Evolutionary conservation across 2,113 vertebrate genomes (phyloP).

Genomic region (Pitta sordida): DNA sequence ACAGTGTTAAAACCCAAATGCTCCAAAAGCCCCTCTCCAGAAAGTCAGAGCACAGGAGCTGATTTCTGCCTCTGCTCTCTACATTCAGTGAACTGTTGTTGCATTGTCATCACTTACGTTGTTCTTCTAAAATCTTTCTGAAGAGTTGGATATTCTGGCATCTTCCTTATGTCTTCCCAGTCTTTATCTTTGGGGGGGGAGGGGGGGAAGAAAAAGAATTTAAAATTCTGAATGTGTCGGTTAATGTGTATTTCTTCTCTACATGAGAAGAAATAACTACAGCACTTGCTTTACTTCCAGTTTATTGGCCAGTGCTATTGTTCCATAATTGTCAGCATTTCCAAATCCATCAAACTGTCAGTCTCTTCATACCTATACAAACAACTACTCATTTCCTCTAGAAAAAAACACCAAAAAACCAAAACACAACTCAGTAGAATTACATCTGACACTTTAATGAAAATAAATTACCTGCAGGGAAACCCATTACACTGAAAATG

Average conservation of each 20-base stretch:
- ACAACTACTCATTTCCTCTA: neutral
- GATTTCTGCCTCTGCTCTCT: neutral
- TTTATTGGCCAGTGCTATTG: neutral
- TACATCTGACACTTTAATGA: neutral
- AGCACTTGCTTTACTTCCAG: neutral
- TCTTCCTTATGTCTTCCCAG: constrained; percentile 98
- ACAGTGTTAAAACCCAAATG: neutral
- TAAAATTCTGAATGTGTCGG: neutral
- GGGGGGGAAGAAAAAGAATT: neutral
- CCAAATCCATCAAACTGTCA: constrained; percentile 14
- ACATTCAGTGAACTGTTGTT: neutral
- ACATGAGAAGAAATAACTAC: neutral
- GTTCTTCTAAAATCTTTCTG: constrained; percentile 98
- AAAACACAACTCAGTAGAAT: neutral
- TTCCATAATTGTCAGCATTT: neutral
- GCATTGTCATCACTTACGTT: constrained; percentile 81
- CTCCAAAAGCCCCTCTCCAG: neutral
- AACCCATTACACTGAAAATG: constrained; percentile 99
- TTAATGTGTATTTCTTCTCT: too few relatives aligned
- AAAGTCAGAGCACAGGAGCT: neutral
- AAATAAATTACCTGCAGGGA: constrained; percentile 89
- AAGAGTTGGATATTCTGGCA: constrained; percentile 98
- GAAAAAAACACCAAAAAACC: neutral
- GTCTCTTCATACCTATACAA: neutral
- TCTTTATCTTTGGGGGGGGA: constrained; percentile 86